Evolutionary conservation across 2,797 vertebrate genomes (phyloP).

Genomic region (Characodon lateralis): DNA sequence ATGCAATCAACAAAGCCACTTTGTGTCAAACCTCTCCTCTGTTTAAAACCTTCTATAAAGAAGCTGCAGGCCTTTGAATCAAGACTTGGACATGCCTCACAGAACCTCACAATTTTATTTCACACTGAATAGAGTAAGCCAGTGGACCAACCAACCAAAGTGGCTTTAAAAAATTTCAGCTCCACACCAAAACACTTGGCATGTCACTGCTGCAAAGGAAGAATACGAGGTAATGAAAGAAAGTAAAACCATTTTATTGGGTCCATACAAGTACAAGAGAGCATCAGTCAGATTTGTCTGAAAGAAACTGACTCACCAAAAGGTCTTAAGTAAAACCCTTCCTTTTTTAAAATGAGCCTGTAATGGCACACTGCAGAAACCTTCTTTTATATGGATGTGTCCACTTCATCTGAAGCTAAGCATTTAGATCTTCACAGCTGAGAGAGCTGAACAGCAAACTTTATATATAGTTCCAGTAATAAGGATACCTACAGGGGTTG

Average conservation of each 20-base stretch:
- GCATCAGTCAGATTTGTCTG: conserved; percentile 35
- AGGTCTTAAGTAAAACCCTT: conserved; percentile 66
- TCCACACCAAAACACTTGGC: conserved; percentile 57
- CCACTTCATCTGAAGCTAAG: conserved; percentile 48
- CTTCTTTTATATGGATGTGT: conserved; percentile 52
- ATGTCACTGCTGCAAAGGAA: conserved; percentile 44
- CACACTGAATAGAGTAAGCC: conserved; percentile 75
- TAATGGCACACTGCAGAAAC: conserved; percentile 30
- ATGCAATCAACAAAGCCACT: conserved; percentile 78
- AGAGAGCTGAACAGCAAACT: neutral
- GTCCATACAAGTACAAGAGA: conserved; percentile 16
- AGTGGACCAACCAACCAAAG: conserved; percentile 66
- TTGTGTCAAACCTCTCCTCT: conserved; percentile 71
- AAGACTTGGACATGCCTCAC: conserved; percentile 68
- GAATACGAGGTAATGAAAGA: conserved; percentile 29
- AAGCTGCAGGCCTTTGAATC: conserved; percentile 68
- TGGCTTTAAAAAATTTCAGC: conserved; percentile 75
- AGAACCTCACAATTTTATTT: conserved; percentile 75
- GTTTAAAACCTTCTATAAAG: conserved; percentile 71
- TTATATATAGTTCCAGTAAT: neutral
- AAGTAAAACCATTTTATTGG: conserved; percentile 16
- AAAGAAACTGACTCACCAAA: conserved; percentile 63
- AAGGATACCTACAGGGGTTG: neutral
- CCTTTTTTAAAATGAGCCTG: conserved; percentile 60
- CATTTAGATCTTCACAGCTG: conserved; percentile 4